Base-by-base conservation (phyloP, 2,797 vertebrate genomes). In the Lutjanus campechanus region DNA sequence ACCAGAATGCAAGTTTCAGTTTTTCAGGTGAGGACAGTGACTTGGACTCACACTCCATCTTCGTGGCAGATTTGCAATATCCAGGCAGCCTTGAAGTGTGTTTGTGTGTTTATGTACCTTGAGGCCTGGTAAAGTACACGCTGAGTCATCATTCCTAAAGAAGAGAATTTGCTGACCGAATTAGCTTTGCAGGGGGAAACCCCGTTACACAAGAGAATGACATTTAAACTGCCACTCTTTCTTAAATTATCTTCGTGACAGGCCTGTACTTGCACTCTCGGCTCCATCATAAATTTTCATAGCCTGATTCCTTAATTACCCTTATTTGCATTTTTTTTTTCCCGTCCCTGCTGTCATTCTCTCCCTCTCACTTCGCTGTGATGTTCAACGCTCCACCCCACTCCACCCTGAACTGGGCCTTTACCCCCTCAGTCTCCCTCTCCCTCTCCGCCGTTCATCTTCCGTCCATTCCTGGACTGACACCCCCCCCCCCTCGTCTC, bases 391-490 rank as follows among this genome's bases (percentile, higher is more conserved):
- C 29, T 36, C 77, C 62, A 25, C 44, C 55, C 12, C 72, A 8
- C 43, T 81, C 46, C 78, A 29, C 79, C 81, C 19, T 49, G 43
- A 22, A 25, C 53, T 15, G 58, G 69, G 72, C 83, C 76, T 76
- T 83, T 49, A 54, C 64, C 36, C 59, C 56, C 16, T 61, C 71
- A 50, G 43, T 61, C 81, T 49, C 71, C 60, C 41, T 69, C 79
- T 79, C 85, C 43, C 76, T 79, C 77, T 41, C 64, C 19, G 82
- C 22, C 77, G 16, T 91, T 87, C 84, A 77, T 89, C 91, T 85
- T 74, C 75, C 29, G 55, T 73, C 79, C 85, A 89, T 93, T 90
- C 90, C 88, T 88, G 69, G 46, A 69, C 87, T 86, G 82, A 89
- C 87, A 80, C 46, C 63, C 59, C 60, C 19, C 75, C 75, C 84